A percentile compares a stretch with the other conserved stretches of the same genome.
phyloP scores from a whole-genome alignment of 2,797 vertebrate species.

The Natrix natrix region DNA sequence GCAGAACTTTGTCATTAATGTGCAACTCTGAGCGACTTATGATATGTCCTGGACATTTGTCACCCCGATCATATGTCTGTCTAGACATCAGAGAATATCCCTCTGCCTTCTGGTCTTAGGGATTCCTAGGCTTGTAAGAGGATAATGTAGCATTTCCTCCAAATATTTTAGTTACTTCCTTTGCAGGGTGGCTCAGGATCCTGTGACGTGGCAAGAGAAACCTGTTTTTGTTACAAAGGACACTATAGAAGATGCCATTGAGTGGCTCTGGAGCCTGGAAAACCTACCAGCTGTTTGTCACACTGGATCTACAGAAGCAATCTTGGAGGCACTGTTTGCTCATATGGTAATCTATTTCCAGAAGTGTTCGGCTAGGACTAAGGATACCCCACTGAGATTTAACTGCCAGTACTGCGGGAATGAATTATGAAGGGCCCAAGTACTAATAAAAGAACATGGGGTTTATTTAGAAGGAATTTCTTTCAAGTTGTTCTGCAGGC shows the following conservation, averaged over 20 bases:
- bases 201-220: conserved; percentile 70
- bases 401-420: conserved; percentile 30
- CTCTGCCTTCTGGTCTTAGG: background rate
- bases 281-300: conserved; percentile 46
- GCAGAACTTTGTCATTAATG: background rate
- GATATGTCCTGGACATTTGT: conserved; percentile 17
- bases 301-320: conserved; percentile 55
- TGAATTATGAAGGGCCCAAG: conserved; percentile 50
- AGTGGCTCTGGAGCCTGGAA: conserved; percentile 71
- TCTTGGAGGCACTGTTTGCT: conserved; percentile 73
- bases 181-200: conserved; percentile 66
- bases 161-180: conserved; percentile 36
- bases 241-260: conserved; percentile 66
- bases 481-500: conserved; percentile 20
- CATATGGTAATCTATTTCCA: conserved; percentile 66
- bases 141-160: conserved; percentile 21
- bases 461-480: conserved; percentile 27
- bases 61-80: conserved; percentile 21
- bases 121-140: conserved; percentile 14
- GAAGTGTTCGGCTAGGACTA: conserved; percentile 46
- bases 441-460: conserved; percentile 41
- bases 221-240: conserved; percentile 57
- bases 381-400: conserved; percentile 35
- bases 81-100: conserved; percentile 3
- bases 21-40: background rate